Evolutionary conservation across 2,888 invertebrate species (phyloP).

Genomic region (Ophioninae sp.): DNA sequence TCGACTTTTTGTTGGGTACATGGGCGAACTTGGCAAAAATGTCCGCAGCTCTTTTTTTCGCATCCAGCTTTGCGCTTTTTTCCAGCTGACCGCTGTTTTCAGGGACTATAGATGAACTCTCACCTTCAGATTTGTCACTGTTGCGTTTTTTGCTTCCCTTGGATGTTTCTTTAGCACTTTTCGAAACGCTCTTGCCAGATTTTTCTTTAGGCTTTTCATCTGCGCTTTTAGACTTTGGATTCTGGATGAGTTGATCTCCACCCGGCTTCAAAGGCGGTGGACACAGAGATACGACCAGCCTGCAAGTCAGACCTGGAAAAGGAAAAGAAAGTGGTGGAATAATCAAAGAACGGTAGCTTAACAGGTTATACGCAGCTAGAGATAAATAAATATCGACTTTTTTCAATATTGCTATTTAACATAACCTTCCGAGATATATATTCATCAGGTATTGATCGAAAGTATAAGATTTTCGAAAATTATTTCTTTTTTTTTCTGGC

Average conservation of each 20-base stretch:
- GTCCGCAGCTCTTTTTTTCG: slow-evolving; percentile 73
- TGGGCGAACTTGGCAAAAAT: slow-evolving; percentile 66
- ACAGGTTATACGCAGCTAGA: no score
- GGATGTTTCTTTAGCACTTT: slow-evolving; percentile 37
- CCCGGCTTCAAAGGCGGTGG: slow-evolving; percentile 88
- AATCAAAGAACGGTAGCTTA: neutral
- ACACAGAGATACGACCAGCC: slow-evolving; percentile 91
- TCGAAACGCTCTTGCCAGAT: slow-evolving; percentile 36
- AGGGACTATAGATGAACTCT: slow-evolving; percentile 61
- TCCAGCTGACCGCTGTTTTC: slow-evolving; percentile 69
- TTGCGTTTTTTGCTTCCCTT: slow-evolving; percentile 60
- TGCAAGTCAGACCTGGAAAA: slow-evolving; percentile 90
- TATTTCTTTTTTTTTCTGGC: no score
- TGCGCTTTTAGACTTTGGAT: slow-evolving; percentile 59
- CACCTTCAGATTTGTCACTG: slow-evolving; percentile 59
- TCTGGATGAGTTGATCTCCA: slow-evolving; percentile 83
- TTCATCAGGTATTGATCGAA: no score
- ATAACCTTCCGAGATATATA: no score
- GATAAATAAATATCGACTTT: no score
- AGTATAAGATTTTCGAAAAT: no score
- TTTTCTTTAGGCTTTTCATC: slow-evolving; percentile 24
- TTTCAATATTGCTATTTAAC: no score
- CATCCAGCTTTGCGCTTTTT: slow-evolving; percentile 68
- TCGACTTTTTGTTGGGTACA: slow-evolving; percentile 45
- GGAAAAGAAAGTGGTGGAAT: slow-evolving; percentile 81